These are phyloP conservation scores for Ptychadena robeensis DNA, from an alignment of 2,797 vertebrate genomes.

Conservation along the genomic window DNA sequence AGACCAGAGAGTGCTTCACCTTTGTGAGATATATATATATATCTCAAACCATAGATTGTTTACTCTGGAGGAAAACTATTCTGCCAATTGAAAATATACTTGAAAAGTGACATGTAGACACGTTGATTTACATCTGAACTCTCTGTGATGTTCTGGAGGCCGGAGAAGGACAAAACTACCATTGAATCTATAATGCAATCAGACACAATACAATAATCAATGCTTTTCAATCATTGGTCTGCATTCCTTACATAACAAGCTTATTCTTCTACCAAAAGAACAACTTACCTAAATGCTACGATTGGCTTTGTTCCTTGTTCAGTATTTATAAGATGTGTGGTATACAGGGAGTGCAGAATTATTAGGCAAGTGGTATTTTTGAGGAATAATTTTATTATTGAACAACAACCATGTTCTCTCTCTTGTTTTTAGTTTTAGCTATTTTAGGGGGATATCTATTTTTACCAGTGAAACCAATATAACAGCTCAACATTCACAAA, in stretches of 20 bases:
- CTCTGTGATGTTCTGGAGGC: constrained; percentile 18
- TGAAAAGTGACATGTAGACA: constrained; percentile 37
- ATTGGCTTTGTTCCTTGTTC: neutral
- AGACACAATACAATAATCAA: neutral
- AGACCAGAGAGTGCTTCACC: constrained; percentile 18
- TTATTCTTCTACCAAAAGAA: neutral
- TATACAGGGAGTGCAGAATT: neutral
- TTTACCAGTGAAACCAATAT: too few species aligned
- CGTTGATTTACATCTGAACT: constrained; percentile 31
- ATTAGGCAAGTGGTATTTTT: too few species aligned
- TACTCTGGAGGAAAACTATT: constrained; percentile 40
- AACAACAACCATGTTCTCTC: too few species aligned
- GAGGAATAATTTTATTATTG: too few species aligned
- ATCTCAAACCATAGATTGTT: constrained; percentile 25
- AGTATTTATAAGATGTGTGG: neutral
- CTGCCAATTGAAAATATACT: constrained; percentile 36
- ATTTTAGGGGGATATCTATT: too few species aligned
- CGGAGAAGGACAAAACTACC: constrained; percentile 16
- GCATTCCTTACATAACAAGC: neutral
- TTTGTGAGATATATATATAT: constrained; percentile 46
- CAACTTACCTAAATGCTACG: neutral
- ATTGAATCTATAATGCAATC: constrained; percentile 1
- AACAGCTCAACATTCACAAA: too few species aligned
- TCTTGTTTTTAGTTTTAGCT: too few species aligned
- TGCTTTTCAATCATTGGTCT: neutral